Conservation (phyloP, 2,113 vertebrate genomes). For the Hoplias malabaricus region DNA sequence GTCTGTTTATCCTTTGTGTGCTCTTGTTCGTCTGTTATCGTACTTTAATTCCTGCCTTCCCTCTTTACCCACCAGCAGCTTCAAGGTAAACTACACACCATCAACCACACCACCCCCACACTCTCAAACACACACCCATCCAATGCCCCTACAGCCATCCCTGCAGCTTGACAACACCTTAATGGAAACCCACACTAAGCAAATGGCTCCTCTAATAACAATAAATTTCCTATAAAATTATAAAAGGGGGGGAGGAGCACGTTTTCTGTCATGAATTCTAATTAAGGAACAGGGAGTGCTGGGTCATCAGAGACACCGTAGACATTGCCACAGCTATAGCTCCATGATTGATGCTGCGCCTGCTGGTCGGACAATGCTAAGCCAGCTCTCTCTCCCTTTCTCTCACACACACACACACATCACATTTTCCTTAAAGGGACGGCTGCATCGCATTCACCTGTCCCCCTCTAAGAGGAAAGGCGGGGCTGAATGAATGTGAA, state of each 20-base stretch:
- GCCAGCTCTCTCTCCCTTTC: constrained; percentile 70
- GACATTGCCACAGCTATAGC: constrained; percentile 65
- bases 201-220: constrained; percentile 99
- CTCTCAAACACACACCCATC: constrained; percentile 90
- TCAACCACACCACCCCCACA: constrained; percentile 85
- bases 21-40: not conserved
- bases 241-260: constrained; percentile 85
- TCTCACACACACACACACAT: constrained; percentile 43
- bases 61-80: constrained; percentile 84
- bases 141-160: constrained; percentile 81
- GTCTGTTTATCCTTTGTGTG: too few relatives aligned
- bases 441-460: constrained; percentile 81
- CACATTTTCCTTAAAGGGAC: constrained; percentile 85
- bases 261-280: constrained; percentile 99
- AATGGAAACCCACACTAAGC: constrained; percentile 99
- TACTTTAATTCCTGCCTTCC: constrained; percentile 79
- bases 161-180: constrained; percentile 95
- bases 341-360: constrained; percentile 88
- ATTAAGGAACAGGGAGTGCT: constrained; percentile 93
- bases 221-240: constrained; percentile 99
- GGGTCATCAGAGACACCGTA: constrained; percentile 90
- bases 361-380: constrained; percentile 77
- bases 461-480: constrained; percentile 82
- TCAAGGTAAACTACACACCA: constrained; percentile 98
- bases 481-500: constrained; percentile 84